Percentiles rank a stretch among this genome's conserved stretches.
Conservation (phyloP, 2,888 invertebrate genomes). For the Hedychridium roseum region DNA sequence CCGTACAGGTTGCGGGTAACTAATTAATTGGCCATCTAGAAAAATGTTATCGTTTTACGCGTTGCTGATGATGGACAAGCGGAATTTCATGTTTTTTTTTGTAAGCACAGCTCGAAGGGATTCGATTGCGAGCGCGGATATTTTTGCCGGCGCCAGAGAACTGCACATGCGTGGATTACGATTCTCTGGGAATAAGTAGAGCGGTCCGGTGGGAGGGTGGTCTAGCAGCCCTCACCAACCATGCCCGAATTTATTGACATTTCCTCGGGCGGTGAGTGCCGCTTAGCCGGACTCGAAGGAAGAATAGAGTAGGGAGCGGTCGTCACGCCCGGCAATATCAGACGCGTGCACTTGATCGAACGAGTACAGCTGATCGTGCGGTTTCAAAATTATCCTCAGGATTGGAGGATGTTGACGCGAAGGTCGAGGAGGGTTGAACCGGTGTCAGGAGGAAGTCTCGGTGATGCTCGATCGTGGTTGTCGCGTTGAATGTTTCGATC, state of each 20-base stretch:
- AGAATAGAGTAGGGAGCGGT: constrained; percentile 16
- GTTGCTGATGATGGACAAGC: too few relatives aligned
- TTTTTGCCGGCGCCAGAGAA: neutral
- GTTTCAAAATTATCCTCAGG: neutral
- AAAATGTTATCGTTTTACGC: too few relatives aligned
- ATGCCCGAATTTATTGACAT: constrained; percentile 61
- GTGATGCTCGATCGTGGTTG: constrained; percentile 5
- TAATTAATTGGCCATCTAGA: too few relatives aligned
- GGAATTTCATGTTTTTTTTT: too few relatives aligned
- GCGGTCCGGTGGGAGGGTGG: constrained; percentile 22
- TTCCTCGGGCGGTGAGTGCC: constrained; percentile 26
- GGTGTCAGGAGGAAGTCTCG: constrained; percentile 1
- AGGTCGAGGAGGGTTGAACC: too few relatives aligned
- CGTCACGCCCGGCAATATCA: constrained; percentile 37
- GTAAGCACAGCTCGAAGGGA: neutral
- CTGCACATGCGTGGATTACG: neutral
- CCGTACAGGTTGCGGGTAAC: too few relatives aligned
- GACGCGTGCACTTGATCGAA: constrained; percentile 31
- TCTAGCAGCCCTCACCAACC: constrained; percentile 28
- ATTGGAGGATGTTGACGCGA: constrained; percentile 7
- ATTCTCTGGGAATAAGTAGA: constrained; percentile 15
- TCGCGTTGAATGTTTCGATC: neutral
- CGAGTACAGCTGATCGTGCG: constrained; percentile 42
- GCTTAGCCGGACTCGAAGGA: neutral
- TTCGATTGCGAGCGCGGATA: neutral